Evolutionary conservation across 1,140 invertebrate species (phyloP).

Genomic region (Sarcophaga peregrina): DNA sequence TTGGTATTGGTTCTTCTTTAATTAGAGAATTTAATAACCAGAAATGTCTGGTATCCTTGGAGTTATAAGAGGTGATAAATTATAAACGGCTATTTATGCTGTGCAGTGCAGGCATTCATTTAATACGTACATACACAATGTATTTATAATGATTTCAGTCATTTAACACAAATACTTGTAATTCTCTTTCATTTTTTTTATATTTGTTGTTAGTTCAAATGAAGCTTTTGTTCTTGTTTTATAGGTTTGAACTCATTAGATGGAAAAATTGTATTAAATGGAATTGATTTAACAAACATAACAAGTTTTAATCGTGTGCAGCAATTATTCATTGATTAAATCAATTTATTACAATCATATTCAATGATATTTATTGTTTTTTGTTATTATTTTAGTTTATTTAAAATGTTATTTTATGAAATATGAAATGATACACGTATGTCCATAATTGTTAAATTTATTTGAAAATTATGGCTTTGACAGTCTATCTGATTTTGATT

Average conservation of each 20-base stretch:
- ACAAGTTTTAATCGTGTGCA: conserved; percentile 11
- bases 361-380: neutral
- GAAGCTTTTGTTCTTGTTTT: neutral
- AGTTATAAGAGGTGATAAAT: too few species aligned
- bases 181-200: neutral
- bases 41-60: too few species aligned
- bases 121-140: neutral
- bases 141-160: too few species aligned
- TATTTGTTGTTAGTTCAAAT: neutral
- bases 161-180: too few species aligned
- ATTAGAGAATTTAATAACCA: neutral
- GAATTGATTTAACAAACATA: neutral
- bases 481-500: too few species aligned
- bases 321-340: conserved; percentile 2
- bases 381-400: neutral
- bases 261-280: neutral
- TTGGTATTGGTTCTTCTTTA: too few species aligned
- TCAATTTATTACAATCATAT: neutral
- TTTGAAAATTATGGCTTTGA: too few species aligned
- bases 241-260: neutral
- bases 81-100: neutral
- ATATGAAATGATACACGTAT: neutral
- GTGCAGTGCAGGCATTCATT: neutral
- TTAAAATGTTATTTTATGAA: too few species aligned
- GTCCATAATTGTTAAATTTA: neutral